phyloP scores from a whole-genome alignment of 2,113 vertebrate species.

The Salvelinus sp. region DNA sequence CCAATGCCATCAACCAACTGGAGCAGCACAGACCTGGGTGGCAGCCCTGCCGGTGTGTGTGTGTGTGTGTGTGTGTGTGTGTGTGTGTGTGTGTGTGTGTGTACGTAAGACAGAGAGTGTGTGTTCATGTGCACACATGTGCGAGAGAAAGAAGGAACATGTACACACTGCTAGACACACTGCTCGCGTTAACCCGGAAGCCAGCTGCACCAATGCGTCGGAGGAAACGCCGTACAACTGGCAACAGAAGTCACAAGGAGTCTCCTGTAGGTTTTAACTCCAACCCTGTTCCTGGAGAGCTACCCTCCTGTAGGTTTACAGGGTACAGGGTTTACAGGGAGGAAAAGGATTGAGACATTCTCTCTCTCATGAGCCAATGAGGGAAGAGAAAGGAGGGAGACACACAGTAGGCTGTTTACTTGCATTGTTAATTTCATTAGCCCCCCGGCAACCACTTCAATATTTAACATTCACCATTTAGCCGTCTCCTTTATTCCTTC shows the following conservation, averaged over 20 bases:
- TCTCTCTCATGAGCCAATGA: slow-evolving; percentile 15
- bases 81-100: not conserved
- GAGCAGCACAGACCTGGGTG: slow-evolving; percentile 10
- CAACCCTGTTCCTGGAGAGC: too few species aligned
- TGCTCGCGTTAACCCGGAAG: too few species aligned
- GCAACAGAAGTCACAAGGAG: too few species aligned
- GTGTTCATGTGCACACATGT: too few species aligned
- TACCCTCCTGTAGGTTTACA: too few species aligned
- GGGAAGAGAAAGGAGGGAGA: not conserved
- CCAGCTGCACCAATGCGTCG: too few species aligned
- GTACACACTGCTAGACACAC: not conserved
- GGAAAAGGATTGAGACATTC: not conserved
- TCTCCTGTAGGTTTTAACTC: too few species aligned
- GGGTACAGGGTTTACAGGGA: too few species aligned
- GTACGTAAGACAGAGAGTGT: not conserved
- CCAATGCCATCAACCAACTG: slow-evolving; percentile 33
- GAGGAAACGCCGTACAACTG: too few species aligned
- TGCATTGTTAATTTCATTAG: slow-evolving; percentile 79
- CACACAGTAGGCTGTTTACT: slow-evolving; percentile 68
- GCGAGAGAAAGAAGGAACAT: not conserved
- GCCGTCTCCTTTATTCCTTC: slow-evolving; percentile 20
- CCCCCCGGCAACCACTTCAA: slow-evolving; percentile 69
- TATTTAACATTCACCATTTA: slow-evolving; percentile 76
- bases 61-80: too few species aligned
- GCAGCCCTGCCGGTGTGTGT: slow-evolving; percentile 9